Evolutionary conservation across 2,113 vertebrate genomes (phyloP).

Genomic region (Clarias gariepinus): DNA sequence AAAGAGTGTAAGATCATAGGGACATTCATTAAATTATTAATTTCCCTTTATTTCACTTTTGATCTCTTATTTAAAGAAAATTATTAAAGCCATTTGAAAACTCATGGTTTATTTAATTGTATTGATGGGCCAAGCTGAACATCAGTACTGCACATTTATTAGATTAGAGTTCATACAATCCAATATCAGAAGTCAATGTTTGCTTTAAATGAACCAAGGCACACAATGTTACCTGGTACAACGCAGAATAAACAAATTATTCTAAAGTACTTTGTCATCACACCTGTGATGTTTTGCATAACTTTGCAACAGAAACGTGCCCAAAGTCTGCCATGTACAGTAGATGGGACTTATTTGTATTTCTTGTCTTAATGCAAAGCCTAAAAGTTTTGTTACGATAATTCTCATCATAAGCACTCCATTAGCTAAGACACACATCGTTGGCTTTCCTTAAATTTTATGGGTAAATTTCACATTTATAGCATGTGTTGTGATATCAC

Average conservation of each 20-base stretch:
- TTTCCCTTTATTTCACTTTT: neutral
- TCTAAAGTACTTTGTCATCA: neutral
- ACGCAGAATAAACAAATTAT: neutral
- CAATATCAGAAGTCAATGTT: neutral
- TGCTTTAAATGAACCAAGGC: neutral
- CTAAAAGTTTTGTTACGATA: neutral
- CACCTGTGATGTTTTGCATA: neutral
- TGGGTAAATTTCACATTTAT: neutral
- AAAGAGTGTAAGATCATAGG: neutral
- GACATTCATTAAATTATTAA: neutral
- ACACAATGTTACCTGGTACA: neutral
- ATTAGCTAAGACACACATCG: neutral
- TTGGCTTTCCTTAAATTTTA: neutral
- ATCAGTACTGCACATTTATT: neutral
- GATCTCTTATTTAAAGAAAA: neutral
- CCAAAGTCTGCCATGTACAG: neutral
- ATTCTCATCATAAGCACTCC: neutral
- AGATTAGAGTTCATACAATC: neutral
- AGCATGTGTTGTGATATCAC: neutral
- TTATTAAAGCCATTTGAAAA: neutral
- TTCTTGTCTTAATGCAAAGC: neutral
- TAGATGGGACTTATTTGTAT: neutral
- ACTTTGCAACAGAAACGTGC: neutral
- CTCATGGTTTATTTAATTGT: neutral
- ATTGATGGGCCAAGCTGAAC: neutral